Evolutionary conservation across 1,140 invertebrate species (phyloP).

Genomic region (Eubasilissa regina): DNA sequence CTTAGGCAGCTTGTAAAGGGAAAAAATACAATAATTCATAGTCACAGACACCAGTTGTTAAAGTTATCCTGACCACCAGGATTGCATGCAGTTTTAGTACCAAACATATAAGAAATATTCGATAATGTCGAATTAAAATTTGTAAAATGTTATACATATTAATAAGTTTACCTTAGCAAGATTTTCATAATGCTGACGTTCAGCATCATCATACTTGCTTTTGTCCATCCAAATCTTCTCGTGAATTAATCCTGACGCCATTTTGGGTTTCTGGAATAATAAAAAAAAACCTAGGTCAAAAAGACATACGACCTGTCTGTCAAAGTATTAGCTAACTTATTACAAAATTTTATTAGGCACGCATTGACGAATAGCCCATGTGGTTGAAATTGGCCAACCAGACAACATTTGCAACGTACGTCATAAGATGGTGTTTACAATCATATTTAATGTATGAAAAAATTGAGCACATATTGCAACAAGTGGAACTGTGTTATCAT

Average conservation of each 20-base stretch:
- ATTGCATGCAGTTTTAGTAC: conserved; percentile 41
- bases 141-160: neutral
- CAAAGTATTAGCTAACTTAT: conserved; percentile 40
- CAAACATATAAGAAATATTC: neutral
- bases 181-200: conserved; percentile 75
- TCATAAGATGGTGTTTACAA: conserved; percentile 32
- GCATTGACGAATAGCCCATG: conserved; percentile 47
- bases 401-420: conserved; percentile 41
- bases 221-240: conserved; percentile 54
- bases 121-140: conserved; percentile 17
- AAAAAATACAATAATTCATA: conserved; percentile 44
- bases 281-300: conserved; percentile 21
- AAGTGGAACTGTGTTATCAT: neutral
- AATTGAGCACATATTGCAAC: neutral
- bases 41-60: conserved; percentile 35
- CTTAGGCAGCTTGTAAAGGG: conserved; percentile 55
- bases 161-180: conserved; percentile 71
- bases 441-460: neutral
- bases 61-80: conserved; percentile 27
- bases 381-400: conserved; percentile 51
- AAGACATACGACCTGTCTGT: conserved; percentile 27
- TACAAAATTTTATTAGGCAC: conserved; percentile 26
- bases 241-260: conserved; percentile 49
- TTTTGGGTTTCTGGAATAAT: conserved; percentile 45
- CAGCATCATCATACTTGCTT: conserved; percentile 72